Evolutionary conservation across 2,113 vertebrate species (phyloP).

Genomic region (Fregetta grallaria): DNA sequence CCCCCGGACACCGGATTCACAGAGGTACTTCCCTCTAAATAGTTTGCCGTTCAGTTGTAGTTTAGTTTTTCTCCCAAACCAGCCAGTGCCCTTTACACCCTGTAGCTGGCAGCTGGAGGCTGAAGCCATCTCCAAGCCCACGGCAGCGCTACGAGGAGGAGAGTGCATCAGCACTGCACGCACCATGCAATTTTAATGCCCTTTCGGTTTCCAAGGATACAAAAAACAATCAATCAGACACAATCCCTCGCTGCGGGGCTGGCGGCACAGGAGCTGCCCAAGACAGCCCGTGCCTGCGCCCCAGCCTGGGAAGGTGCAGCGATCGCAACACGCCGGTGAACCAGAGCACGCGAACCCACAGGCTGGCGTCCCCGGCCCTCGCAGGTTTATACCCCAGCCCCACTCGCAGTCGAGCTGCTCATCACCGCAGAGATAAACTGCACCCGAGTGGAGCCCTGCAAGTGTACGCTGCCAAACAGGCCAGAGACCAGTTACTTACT

Average conservation of each 20-base stretch:
- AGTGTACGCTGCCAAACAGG: background rate
- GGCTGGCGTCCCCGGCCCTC: accelerated
- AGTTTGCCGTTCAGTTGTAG: background rate
- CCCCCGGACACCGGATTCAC: background rate
- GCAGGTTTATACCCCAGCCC: background rate
- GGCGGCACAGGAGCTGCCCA: background rate
- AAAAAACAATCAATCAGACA: background rate
- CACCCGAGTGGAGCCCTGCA: background rate
- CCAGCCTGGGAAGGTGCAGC: background rate
- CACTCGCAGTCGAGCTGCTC: background rate
- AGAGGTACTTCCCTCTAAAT: background rate
- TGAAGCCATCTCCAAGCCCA: background rate
- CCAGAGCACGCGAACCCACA: background rate
- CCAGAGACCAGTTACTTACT: background rate
- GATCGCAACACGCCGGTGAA: accelerated
- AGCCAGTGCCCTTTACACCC: background rate
- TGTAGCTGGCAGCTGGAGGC: background rate
- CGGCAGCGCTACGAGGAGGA: background rate
- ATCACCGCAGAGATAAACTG: background rate
- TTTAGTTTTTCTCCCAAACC: background rate
- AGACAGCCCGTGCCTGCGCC: accelerated
- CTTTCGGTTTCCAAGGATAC: constrained; percentile 58
- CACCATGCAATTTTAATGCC: constrained; percentile 52
- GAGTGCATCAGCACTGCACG: background rate
- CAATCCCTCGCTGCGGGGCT: background rate